These are phyloP conservation scores for Pseudocheirus occidentalis DNA, from an alignment of 2,797 vertebrate species.

Conservation along the genomic window DNA sequence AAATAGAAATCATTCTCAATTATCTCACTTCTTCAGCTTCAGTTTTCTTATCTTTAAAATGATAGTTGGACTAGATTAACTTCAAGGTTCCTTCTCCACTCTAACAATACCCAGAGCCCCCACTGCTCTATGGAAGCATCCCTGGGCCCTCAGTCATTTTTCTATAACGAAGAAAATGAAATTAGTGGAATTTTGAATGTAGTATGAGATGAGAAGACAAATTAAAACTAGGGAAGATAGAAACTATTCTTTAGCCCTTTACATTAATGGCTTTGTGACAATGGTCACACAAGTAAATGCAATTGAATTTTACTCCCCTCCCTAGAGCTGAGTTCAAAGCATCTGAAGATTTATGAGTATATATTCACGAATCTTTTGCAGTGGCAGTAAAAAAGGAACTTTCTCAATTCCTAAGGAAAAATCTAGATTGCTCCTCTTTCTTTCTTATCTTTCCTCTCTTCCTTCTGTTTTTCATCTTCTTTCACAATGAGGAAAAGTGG, in stretches of 20 bases:
- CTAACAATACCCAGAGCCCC: neutral
- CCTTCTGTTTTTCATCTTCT: neutral
- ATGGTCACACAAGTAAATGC: neutral
- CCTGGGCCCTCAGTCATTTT: neutral
- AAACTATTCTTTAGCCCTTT: neutral
- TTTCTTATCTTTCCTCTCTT: neutral
- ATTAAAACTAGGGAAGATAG: neutral
- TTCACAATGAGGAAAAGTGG: neutral
- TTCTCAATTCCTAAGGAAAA: neutral
- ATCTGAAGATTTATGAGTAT: neutral
- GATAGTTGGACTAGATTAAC: neutral
- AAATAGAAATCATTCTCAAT: neutral
- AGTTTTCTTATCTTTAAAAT: neutral
- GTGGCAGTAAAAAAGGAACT: neutral
- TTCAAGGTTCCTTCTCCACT: neutral
- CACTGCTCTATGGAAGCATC: neutral
- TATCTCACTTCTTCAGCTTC: neutral
- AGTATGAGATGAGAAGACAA: neutral
- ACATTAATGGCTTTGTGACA: neutral
- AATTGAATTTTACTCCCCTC: neutral
- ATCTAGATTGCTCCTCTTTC: neutral
- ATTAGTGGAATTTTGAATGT: neutral
- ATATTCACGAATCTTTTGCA: neutral
- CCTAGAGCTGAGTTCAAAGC: neutral
- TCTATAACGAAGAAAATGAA: neutral